Conservation (phyloP, 1,140 invertebrate genomes). For the Pissodes strobi region DNA sequence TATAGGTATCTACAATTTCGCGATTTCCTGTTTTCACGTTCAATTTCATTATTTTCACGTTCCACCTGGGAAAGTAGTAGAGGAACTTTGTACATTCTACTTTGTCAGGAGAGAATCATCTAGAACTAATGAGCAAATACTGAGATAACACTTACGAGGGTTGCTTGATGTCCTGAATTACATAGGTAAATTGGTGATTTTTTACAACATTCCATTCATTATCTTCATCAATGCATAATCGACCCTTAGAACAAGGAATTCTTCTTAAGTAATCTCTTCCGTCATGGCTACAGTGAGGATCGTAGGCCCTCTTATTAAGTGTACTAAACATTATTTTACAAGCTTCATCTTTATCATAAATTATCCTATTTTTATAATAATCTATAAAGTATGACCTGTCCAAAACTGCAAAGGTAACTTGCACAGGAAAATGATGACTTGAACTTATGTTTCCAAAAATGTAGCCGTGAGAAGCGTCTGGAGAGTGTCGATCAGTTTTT, state of each 20-base stretch:
- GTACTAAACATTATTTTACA: conserved; percentile 86
- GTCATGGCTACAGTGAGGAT: conserved; percentile 73
- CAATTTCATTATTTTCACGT: too few relatives aligned
- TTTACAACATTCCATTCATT: conserved; percentile 81
- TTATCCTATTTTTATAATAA: conserved; percentile 80
- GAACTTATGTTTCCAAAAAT: conserved; percentile 94
- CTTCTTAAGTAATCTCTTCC: conserved; percentile 86
- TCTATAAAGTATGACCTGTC: conserved; percentile 86
- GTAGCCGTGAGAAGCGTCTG: conserved; percentile 85
- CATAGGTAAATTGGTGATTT: conserved; percentile 91
- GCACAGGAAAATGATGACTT: conserved; percentile 64
- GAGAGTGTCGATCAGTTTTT: conserved; percentile 85
- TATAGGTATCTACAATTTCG: too few relatives aligned
- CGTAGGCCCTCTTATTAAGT: conserved; percentile 81
- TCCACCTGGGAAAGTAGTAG: too few relatives aligned
- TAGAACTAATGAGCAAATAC: too few relatives aligned
- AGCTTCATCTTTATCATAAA: conserved; percentile 66
- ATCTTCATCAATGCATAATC: conserved; percentile 88
- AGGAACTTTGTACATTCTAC: too few relatives aligned
- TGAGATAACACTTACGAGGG: conserved; percentile 81
- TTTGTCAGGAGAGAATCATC: too few relatives aligned
- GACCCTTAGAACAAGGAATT: conserved; percentile 79
- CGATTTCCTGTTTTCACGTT: too few relatives aligned
- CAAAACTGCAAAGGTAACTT: conserved; percentile 84
- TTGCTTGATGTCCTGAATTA: conserved; percentile 83